phyloP scores from a whole-genome alignment of 2,113 vertebrate species.

The Cephalopholis sonnerati region DNA sequence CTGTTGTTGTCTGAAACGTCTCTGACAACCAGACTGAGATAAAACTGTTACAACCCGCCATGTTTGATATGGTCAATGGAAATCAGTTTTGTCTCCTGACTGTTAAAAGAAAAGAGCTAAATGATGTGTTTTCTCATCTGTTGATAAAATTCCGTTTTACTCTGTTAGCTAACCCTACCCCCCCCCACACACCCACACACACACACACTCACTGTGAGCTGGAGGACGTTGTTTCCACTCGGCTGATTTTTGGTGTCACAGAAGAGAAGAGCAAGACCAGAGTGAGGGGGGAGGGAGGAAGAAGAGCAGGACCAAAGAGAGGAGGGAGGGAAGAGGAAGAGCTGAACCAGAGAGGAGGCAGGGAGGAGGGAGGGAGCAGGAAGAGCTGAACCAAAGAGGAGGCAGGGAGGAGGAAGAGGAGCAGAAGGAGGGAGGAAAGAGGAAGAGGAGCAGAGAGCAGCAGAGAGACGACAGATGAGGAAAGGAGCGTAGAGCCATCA shows the following conservation, averaged over 20 bases:
- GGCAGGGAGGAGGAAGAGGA: not conserved
- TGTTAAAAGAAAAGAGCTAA: too few relatives aligned
- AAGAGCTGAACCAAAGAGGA: not conserved
- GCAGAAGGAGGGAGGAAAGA: not conserved
- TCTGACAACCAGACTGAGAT: too few relatives aligned
- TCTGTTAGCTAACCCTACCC: too few relatives aligned
- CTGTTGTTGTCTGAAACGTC: too few relatives aligned
- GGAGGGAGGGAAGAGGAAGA: not conserved
- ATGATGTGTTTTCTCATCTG: too few relatives aligned
- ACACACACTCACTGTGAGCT: not conserved
- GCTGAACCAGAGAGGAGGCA: not conserved
- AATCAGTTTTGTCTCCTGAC: too few relatives aligned
- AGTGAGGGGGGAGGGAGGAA: not conserved
- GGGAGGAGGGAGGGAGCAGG: not conserved
- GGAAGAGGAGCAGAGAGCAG: not conserved
- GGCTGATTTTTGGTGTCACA: conserved; percentile 30
- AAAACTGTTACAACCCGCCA: too few relatives aligned
- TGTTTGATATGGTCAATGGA: too few relatives aligned
- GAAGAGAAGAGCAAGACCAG: not conserved
- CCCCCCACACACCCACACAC: not conserved
- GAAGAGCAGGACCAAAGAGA: too few relatives aligned
- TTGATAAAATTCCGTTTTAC: too few relatives aligned
- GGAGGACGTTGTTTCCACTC: conserved; percentile 50
- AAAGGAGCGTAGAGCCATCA: not conserved
- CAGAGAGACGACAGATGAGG: not conserved